Evolutionary conservation across 1,140 invertebrate species (phyloP), one percentile per base, ranked within the genome.

Genomic region (Brachionus rubens): DNA sequence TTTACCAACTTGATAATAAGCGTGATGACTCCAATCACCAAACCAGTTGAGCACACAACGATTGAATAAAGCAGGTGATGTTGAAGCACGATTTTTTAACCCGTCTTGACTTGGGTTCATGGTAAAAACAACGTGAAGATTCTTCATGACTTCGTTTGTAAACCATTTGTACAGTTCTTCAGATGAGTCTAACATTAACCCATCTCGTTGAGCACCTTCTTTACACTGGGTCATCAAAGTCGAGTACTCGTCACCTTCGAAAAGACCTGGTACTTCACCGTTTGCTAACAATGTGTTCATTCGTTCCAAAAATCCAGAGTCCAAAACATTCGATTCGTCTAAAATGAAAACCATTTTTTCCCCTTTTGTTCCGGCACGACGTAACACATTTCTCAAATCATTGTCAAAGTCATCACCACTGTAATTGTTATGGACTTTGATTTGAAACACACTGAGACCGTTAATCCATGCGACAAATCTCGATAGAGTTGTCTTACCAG

Each of bases 401-500:
- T 99, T 96, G 86, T 99, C 97, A 85, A 99, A 99, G 86, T 99
- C 96, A 80, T 92, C 91, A 33, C 91, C 93, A 3, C 93, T 96
- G 82, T 99, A 99, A 87, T 98, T 98, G 83, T 98, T 99, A 85
- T 99, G 96, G 0, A 98, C 94, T 86, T 94, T 94, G 76, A 96
- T 96, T 87, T 97, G 96, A 88, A 98, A 98, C 14, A 99, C 95
- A 77, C 91, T 93, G 2, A 99, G 87, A 28, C 96, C 97, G 86
- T 99, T 99, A 91, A 99, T 97, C 95, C 97, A 99, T 54, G 97
- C 96, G 28, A 99, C 97, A 85, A 99, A 99, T 78, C 96, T 87
- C 7, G 95, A 98, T 62, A 99, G 88, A 12, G 96, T 99, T 0
- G 97, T 99, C 87, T 99, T 99, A 72, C 96, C 97, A 78, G 96